Base-by-base conservation (phyloP, 2,888 invertebrate genomes). In the Tupiocoris notatus region DNA sequence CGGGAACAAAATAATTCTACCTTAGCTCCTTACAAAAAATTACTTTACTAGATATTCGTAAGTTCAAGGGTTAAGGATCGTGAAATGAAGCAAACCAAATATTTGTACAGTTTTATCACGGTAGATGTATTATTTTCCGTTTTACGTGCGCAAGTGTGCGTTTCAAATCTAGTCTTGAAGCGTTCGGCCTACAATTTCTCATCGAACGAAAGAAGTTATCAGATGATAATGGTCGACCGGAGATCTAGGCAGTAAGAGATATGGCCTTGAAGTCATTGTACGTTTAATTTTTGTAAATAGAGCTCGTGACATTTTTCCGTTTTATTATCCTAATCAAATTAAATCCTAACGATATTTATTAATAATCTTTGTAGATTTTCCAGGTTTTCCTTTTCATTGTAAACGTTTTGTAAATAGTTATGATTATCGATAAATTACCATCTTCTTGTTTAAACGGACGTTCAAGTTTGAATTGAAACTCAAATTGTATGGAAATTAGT, bases 141-240 rank as follows among this genome's bases (percentile, higher is more conserved):
- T 12, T 39, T 39, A 39, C 39, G 6, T 39, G 12, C 39, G 39
- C 39, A 39, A 39, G 12, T 39, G 3, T 39, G 39, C 57, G 22
- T 61, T 70, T 58, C 58, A 17, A 25, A 24, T 70, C 70, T 70
- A 70, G 70, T 70, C 70, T 56, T 21, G 23, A 70, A 23, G 21
- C 24, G 23, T 24, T 70, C 58, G 70, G 70, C 70, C 70, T 70
- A 70, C 18, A 20, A 59, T 70, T 58, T 70, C 70, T 70, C 70
- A 59, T 70, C 70, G 61, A 70, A 67, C 20, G 25, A n/a, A n/a
- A n/a, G n/a, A n/a, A n/a, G n/a, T n/a, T n/a, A n/a, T n/a, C n/a
- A n/a, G n/a, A n/a, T n/a, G n/a, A n/a, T 39, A 39, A 39, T 12
- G 39, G 39, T 39, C 39, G 39, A 39, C 6, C 12, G 3, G 39